These are phyloP conservation scores for Zosterops borbonicus DNA, from an alignment of 2,113 vertebrate species.

Conservation along the genomic window DNA sequence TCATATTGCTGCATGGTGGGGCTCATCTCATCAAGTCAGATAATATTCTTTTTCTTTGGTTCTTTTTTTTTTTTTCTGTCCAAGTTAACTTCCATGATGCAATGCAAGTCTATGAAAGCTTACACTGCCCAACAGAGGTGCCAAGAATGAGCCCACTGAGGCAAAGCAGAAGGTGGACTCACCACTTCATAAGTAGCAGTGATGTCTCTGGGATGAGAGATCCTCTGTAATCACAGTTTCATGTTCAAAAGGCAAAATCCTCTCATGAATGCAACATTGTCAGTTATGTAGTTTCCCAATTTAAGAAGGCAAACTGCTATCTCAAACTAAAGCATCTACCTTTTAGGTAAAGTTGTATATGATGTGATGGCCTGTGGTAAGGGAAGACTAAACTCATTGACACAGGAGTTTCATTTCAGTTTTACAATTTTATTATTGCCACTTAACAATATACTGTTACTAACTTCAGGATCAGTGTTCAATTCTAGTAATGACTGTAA, in stretches of 20 bases:
- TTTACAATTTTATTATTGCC: background rate
- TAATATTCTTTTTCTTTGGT: background rate
- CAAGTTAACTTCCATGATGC: background rate
- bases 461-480: background rate
- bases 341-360: background rate
- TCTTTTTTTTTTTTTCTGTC: background rate
- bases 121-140: background rate
- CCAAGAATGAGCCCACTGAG: background rate
- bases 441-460: background rate
- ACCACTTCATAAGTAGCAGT: background rate
- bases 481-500: background rate
- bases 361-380: background rate
- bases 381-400: background rate
- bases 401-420: background rate
- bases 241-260: background rate
- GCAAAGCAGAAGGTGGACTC: background rate
- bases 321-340: background rate
- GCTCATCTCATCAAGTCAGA: background rate
- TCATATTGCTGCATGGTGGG: background rate
- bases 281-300: background rate
- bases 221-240: background rate
- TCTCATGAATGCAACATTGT: background rate
- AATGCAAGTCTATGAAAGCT: background rate
- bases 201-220: background rate
- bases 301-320: background rate